These are phyloP conservation scores for Mormyrus hasselquistii DNA, from an alignment of 2,797 vertebrate genomes.

Conservation along the genomic window DNA sequence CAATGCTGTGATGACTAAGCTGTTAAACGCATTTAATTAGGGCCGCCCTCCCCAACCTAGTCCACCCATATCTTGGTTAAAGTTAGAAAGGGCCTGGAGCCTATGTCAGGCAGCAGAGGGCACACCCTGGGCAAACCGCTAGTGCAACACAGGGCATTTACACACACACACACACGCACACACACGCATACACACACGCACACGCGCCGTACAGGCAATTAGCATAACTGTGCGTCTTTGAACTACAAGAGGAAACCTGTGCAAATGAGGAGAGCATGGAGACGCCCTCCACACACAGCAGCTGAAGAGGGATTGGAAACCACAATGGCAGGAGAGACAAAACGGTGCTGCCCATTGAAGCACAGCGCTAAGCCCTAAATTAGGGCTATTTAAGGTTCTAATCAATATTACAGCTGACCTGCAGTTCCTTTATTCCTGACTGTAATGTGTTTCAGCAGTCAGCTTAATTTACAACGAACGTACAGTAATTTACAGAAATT, in stretches of 20 bases:
- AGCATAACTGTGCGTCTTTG: neutral
- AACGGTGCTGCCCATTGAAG: neutral
- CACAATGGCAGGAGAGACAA: neutral
- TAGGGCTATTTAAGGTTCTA: neutral
- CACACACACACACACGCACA: neutral
- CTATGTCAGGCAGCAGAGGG: neutral
- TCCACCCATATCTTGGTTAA: neutral
- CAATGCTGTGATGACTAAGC: neutral
- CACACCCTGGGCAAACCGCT: neutral
- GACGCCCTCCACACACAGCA: neutral
- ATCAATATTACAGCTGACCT: neutral
- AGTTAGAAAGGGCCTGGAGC: neutral
- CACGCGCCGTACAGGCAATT: neutral
- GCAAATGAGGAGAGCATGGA: neutral
- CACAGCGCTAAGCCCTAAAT: neutral
- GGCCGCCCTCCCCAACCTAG: neutral
- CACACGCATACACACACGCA: neutral
- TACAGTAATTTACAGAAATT: neutral
- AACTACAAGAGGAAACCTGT: neutral
- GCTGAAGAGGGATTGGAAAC: neutral
- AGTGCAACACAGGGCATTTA: neutral
- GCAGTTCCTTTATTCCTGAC: neutral
- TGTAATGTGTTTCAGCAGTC: neutral
- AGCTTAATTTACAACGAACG: neutral
- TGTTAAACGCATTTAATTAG: neutral